A percentile compares a stretch with the other conserved stretches of the same genome.
These are phyloP conservation scores for Scomber colias DNA, from an alignment of 2,113 vertebrate species.

Conservation along the genomic window DNA sequence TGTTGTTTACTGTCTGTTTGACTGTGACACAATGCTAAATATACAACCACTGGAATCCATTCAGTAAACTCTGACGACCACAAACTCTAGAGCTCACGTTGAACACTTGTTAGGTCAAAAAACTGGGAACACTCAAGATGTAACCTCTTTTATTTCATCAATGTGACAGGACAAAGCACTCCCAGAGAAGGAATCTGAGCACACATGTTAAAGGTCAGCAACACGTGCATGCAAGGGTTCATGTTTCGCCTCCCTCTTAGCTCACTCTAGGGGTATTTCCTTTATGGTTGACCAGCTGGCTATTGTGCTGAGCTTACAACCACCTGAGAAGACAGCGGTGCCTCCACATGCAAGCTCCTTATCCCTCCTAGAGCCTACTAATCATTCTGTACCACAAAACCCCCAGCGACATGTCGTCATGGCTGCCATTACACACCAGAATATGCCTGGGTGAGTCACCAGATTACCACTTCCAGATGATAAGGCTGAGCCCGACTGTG, in stretches of 20 bases:
- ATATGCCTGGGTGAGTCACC: slow-evolving; percentile 41
- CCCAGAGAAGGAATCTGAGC: slow-evolving; percentile 27
- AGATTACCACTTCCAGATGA: slow-evolving; percentile 65
- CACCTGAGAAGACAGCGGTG: slow-evolving; percentile 27
- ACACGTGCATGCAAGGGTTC: slow-evolving; percentile 43
- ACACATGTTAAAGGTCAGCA: slow-evolving; percentile 47
- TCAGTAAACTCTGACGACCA: background rate
- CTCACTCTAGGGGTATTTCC: slow-evolving; percentile 54
- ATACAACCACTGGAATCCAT: slow-evolving; percentile 19
- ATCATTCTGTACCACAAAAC: slow-evolving; percentile 42
- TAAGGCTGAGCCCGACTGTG: slow-evolving; percentile 27
- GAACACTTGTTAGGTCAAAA: background rate
- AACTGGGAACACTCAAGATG: background rate
- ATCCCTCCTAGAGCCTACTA: slow-evolving; percentile 10
- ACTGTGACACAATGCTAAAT: slow-evolving; percentile 34
- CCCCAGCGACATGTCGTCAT: slow-evolving; percentile 57
- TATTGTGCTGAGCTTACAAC: slow-evolving; percentile 21
- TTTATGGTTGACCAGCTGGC: slow-evolving; percentile 25
- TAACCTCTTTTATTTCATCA: slow-evolving; percentile 16
- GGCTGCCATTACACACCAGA: slow-evolving; percentile 45
- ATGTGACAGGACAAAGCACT: slow-evolving; percentile 4
- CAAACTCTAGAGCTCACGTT: background rate
- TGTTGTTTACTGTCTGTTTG: slow-evolving; percentile 47
- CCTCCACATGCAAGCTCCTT: slow-evolving; percentile 6
- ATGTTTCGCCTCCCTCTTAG: slow-evolving; percentile 45